Evolutionary conservation across 2,113 vertebrate species (phyloP).

Genomic region (Ailuropoda melanoleuca): DNA sequence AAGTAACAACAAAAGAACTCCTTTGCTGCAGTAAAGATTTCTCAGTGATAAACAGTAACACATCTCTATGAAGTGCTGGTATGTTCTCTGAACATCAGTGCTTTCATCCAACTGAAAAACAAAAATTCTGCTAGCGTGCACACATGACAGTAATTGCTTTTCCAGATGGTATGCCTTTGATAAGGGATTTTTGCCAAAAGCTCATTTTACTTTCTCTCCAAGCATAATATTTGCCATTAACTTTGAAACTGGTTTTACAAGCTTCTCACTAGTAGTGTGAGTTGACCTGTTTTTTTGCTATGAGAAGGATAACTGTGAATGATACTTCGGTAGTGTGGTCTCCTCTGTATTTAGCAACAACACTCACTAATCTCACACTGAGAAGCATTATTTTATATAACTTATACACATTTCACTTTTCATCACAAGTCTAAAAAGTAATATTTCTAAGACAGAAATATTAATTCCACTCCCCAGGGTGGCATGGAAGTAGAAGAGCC

Average conservation of each 20-base stretch:
- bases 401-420: constrained; percentile 19
- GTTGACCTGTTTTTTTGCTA: constrained; percentile 57
- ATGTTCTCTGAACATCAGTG: constrained; percentile 39
- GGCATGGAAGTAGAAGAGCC: background rate
- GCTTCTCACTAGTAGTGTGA: constrained; percentile 44
- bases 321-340: background rate
- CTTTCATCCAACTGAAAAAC: constrained; percentile 51
- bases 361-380: background rate
- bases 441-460: constrained; percentile 20
- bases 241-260: constrained; percentile 78
- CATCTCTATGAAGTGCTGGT: background rate
- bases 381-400: constrained; percentile 30
- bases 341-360: constrained; percentile 39
- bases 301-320: constrained; percentile 39
- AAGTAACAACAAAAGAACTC: background rate
- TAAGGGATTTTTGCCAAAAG: constrained; percentile 73
- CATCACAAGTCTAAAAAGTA: constrained; percentile 21
- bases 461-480: background rate
- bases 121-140: constrained; percentile 46
- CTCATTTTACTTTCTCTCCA: constrained; percentile 75
- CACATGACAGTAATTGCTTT: constrained; percentile 66
- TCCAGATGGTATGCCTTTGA: constrained; percentile 72
- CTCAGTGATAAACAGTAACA: constrained; percentile 24
- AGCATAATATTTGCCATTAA: constrained; percentile 76
- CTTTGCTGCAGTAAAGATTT: background rate